Evolutionary conservation across 2,113 vertebrate species (phyloP).

Genomic region (Malurus cyaneus): DNA sequence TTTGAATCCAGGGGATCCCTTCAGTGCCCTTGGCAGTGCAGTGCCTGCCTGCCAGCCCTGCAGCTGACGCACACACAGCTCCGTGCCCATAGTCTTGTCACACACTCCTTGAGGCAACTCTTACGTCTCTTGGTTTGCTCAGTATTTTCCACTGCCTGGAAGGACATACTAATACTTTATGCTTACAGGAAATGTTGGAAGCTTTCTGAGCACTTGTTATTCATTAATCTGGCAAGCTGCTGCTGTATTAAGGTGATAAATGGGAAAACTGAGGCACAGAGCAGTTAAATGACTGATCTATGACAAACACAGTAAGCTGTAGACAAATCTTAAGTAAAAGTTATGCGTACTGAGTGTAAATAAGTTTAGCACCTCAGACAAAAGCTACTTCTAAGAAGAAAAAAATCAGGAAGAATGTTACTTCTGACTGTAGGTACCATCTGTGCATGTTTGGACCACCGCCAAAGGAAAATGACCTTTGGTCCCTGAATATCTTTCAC

Average conservation of each 20-base stretch:
- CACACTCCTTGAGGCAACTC: background rate
- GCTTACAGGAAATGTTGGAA: constrained; percentile 30
- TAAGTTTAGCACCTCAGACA: background rate
- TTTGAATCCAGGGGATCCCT: background rate
- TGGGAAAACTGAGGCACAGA: constrained; percentile 57
- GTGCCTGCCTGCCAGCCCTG: background rate
- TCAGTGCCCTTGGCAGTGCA: background rate
- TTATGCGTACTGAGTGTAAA: background rate
- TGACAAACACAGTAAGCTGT: constrained; percentile 40
- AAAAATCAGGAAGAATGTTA: background rate
- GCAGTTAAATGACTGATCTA: constrained; percentile 39
- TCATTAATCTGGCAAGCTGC: constrained; percentile 64
- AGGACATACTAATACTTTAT: constrained; percentile 4
- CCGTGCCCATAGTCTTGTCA: background rate
- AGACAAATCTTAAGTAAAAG: background rate
- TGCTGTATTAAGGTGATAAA: constrained; percentile 58
- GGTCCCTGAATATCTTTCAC: background rate
- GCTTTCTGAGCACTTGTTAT: constrained; percentile 54
- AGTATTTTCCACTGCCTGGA: constrained; percentile 42
- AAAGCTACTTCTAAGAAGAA: background rate
- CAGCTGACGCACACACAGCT: background rate
- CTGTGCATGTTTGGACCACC: background rate
- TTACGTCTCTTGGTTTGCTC: background rate
- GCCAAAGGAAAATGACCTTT: constrained; percentile 3
- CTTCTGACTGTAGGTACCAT: background rate